Evolutionary conservation across 2,797 vertebrate genomes (phyloP).

Genomic region (Knipowitschia caucasica): DNA sequence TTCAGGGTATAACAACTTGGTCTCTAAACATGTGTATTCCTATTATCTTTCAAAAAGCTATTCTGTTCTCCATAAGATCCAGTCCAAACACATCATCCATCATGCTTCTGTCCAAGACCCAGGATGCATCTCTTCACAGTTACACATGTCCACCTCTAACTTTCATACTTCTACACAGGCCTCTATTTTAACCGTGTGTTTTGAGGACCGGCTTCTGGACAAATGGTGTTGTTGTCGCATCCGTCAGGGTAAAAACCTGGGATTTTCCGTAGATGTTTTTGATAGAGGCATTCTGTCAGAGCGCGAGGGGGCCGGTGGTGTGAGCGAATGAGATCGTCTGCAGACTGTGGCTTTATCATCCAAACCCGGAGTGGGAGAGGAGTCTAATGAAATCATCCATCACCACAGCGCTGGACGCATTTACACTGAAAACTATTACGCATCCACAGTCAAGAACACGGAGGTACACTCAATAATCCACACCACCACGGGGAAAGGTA

Average conservation of each 20-base stretch:
- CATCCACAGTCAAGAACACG: conserved; percentile 53
- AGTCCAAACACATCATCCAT: too few relatives aligned
- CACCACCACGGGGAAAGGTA: conserved; percentile 23
- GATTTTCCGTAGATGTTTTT: conserved; percentile 10
- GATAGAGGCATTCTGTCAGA: conserved; percentile 32
- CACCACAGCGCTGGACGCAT: conserved; percentile 29
- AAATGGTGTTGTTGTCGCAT: conserved; percentile 1
- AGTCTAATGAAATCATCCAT: conserved; percentile 32
- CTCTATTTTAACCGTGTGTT: neutral
- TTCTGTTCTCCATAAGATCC: too few relatives aligned
- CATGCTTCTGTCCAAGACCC: too few relatives aligned
- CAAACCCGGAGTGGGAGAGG: conserved; percentile 15
- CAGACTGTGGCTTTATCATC: conserved; percentile 37
- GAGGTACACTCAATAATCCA: conserved; percentile 46
- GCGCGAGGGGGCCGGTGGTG: conserved; percentile 5
- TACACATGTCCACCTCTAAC: neutral
- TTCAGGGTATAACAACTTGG: too few relatives aligned
- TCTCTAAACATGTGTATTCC: too few relatives aligned
- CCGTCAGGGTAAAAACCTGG: conserved; percentile 24
- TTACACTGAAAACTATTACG: conserved; percentile 36
- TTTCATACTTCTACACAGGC: neutral
- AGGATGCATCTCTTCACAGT: too few relatives aligned
- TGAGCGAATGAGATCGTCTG: conserved; percentile 11
- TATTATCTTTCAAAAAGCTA: too few relatives aligned
- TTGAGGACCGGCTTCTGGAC: neutral